A percentile compares a stretch with the other conserved stretches of the same genome.
These are phyloP conservation scores for Malurus elegans DNA, from an alignment of 2,113 vertebrate genomes.

Conservation along the genomic window DNA sequence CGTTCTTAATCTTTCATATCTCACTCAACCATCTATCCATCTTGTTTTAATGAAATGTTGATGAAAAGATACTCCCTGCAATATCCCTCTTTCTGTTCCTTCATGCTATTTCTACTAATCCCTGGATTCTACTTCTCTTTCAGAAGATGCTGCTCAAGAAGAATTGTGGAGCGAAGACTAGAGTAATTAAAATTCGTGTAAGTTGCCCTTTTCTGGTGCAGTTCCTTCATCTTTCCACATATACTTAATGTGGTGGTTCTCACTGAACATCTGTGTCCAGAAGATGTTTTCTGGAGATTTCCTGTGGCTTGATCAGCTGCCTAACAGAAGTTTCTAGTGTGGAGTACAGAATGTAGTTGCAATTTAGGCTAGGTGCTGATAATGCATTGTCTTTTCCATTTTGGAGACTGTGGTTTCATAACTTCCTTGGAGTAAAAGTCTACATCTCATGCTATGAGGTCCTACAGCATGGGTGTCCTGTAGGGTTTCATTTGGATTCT, in stretches of 20 bases:
- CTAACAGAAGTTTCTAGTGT: background rate
- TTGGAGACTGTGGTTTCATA: background rate
- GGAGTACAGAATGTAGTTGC: background rate
- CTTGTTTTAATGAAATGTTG: background rate
- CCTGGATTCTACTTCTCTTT: conserved; percentile 65
- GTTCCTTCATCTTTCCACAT: background rate
- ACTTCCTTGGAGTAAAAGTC: background rate
- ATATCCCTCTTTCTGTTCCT: background rate
- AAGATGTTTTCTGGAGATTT: background rate
- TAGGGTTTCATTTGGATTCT: background rate
- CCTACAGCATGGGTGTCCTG: background rate
- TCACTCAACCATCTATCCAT: background rate
- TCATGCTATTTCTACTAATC: conserved; percentile 19
- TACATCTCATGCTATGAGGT: background rate
- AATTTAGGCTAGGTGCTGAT: background rate
- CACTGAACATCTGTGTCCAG: background rate
- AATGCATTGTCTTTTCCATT: background rate
- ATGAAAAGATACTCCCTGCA: background rate
- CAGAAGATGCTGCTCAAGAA: conserved; percentile 93
- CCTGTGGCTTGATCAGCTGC: background rate
- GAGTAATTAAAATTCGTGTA: conserved; percentile 87
- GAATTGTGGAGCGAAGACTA: conserved; percentile 84
- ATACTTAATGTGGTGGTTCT: background rate
- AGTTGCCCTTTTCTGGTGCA: conserved; percentile 62
- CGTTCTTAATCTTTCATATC: background rate